Evolutionary conservation across 2,888 invertebrate species (phyloP).

Genomic region (Volucella inanis): DNA sequence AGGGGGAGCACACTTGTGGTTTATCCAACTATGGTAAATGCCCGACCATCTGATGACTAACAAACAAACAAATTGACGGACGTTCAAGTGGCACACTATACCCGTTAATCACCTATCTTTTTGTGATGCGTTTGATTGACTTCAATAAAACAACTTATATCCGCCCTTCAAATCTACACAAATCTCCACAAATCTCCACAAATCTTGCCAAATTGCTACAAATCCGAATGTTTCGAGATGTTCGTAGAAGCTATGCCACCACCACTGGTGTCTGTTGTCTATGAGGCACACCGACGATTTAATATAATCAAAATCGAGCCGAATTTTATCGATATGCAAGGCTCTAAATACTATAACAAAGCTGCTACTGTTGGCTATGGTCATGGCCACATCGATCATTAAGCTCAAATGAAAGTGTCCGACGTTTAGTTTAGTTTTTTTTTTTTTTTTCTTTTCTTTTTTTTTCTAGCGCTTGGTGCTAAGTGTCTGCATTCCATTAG

Average conservation of each 20-base stretch:
- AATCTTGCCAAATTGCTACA: slow-evolving; percentile 51
- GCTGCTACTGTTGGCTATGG: slow-evolving; percentile 73
- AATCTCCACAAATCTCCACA: slow-evolving; percentile 42
- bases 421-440: slow-evolving; percentile 32
- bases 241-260: slow-evolving; percentile 18
- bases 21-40: slow-evolving; percentile 2
- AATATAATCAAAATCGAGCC: slow-evolving; percentile 54
- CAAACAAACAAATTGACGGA: background rate
- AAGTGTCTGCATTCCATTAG: slow-evolving; percentile 61
- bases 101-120: slow-evolving; percentile 50
- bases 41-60: slow-evolving; percentile 1
- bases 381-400: slow-evolving; percentile 66
- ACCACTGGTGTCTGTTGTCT: background rate
- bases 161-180: slow-evolving; percentile 53
- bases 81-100: slow-evolving; percentile 51
- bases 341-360: slow-evolving; percentile 66
- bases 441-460: slow-evolving; percentile 14
- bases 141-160: slow-evolving; percentile 63
- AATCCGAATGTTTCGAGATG: slow-evolving; percentile 46
- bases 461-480: background rate
- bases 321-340: slow-evolving; percentile 60
- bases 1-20: slow-evolving; percentile 14
- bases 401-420: slow-evolving; percentile 67
- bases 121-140: slow-evolving; percentile 73
- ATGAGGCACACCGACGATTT: slow-evolving; percentile 48